Evolutionary conservation across 2,888 invertebrate genomes (phyloP).

Genomic region (Xanthia icteritia): DNA sequence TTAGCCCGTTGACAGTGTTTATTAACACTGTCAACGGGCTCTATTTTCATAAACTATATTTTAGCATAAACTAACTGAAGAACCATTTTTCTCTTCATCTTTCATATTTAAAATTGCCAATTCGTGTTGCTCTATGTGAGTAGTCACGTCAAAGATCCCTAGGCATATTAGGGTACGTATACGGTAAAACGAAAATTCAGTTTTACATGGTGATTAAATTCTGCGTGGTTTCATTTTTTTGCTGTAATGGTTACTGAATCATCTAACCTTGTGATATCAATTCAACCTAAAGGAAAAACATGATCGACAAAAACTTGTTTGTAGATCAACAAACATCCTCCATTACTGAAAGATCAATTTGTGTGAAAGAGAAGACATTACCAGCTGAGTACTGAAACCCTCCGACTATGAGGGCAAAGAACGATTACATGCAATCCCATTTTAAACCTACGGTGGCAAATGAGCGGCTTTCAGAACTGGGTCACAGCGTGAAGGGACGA

Average conservation of each 20-base stretch:
- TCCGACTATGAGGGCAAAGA: conserved; percentile 77
- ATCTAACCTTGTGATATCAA: conserved; percentile 7
- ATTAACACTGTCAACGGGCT: conserved; percentile 1
- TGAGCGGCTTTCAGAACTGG: conserved; percentile 86
- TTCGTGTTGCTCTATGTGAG: conserved; percentile 6
- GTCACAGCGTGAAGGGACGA: conserved; percentile 87
- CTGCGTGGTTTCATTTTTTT: background rate
- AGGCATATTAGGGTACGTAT: background rate
- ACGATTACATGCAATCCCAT: conserved; percentile 87
- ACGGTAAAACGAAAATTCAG: background rate
- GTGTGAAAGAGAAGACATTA: conserved; percentile 71
- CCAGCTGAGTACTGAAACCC: conserved; percentile 69
- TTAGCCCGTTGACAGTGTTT: too few species aligned
- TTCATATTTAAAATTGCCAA: background rate
- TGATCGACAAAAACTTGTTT: conserved; percentile 38
- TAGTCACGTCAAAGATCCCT: conserved; percentile 11
- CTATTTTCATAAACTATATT: background rate
- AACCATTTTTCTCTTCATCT: background rate
- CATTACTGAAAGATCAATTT: conserved; percentile 55
- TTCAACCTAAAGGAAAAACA: conserved; percentile 8
- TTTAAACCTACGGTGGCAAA: conserved; percentile 86
- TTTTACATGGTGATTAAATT: background rate
- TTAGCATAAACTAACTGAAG: background rate
- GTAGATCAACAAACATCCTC: conserved; percentile 46
- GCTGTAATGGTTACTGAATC: background rate